These are phyloP conservation scores for Lysandra bellargus DNA, from an alignment of 2,888 invertebrate species.

Conservation along the genomic window DNA sequence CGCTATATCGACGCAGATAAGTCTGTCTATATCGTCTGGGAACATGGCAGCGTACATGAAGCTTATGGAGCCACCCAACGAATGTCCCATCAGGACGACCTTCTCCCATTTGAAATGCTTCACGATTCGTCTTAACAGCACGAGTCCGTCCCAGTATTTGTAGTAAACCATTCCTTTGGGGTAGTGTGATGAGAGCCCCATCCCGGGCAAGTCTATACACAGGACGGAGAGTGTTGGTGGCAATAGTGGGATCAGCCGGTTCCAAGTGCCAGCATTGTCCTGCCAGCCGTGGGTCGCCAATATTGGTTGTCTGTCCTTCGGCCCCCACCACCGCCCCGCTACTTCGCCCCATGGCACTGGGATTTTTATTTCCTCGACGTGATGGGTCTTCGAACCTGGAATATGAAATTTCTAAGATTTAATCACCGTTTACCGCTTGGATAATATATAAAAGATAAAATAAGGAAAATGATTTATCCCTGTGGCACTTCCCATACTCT, in stretches of 20 bases:
- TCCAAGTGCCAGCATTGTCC: conserved; percentile 91
- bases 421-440: neutral
- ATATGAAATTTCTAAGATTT: neutral
- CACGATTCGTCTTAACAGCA: conserved; percentile 85
- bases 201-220: conserved; percentile 90
- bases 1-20: conserved; percentile 87
- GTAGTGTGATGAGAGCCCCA: conserved; percentile 83
- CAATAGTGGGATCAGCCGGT: conserved; percentile 86
- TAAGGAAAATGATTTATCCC: too few species aligned
- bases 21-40: conserved; percentile 83
- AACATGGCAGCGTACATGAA: conserved; percentile 89
- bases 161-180: conserved; percentile 82
- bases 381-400: conserved; percentile 1
- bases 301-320: conserved; percentile 84
- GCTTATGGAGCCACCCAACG: conserved; percentile 87
- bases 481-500: too few species aligned
- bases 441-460: neutral
- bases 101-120: conserved; percentile 87
- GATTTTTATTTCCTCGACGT: conserved; percentile 34
- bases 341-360: conserved; percentile 91
- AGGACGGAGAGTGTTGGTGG: conserved; percentile 83
- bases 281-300: conserved; percentile 93
- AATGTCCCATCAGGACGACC: conserved; percentile 87
- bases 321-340: conserved; percentile 92
- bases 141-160: conserved; percentile 88